Evolutionary conservation across 2,113 vertebrate genomes (phyloP).

Genomic region (Buteo buteo): DNA sequence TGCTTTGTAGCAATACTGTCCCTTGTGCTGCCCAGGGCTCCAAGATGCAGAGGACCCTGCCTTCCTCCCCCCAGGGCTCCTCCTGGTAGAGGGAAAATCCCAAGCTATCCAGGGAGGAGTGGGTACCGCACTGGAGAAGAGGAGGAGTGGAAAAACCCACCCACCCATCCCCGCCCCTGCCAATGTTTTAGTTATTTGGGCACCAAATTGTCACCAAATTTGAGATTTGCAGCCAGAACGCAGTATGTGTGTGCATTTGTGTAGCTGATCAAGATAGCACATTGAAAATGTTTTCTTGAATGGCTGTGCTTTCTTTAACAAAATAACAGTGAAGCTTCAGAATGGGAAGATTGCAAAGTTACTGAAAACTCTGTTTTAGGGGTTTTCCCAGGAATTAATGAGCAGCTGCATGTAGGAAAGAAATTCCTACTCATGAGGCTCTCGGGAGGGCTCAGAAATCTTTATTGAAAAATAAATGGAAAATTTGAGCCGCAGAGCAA

Average conservation of each 20-base stretch:
- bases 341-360: neutral
- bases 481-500: neutral
- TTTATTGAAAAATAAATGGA: constrained; percentile 26
- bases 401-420: constrained; percentile 1
- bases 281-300: neutral
- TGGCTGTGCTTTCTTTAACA: neutral
- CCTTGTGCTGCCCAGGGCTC: neutral
- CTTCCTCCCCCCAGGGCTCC: neutral
- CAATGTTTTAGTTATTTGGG: neutral
- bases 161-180: rapidly evolving
- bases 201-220: neutral
- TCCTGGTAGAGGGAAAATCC: neutral
- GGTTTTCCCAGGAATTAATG: constrained; percentile 6
- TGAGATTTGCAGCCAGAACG: neutral
- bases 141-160: neutral
- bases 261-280: neutral
- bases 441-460: neutral
- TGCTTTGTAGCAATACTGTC: neutral
- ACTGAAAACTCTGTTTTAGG: neutral
- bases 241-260: neutral
- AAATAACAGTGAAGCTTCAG: neutral
- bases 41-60: neutral
- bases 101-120: neutral
- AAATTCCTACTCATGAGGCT: neutral
- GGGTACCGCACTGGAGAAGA: neutral